Conservation (phyloP, 2,888 invertebrate species). For the Alloscopus bannaensis region DNA sequence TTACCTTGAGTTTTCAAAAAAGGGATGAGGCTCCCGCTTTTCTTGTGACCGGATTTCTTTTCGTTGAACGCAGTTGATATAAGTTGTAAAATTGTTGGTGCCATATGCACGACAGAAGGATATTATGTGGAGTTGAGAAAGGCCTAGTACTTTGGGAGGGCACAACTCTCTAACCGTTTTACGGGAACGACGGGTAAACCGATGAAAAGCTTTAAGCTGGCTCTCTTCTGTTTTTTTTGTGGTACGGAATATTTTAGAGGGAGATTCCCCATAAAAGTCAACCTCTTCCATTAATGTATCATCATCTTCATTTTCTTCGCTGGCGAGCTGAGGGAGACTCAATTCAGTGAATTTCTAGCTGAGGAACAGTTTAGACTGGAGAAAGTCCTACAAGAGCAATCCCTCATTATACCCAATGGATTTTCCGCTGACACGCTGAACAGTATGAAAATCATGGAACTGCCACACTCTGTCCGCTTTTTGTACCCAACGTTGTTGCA, state of each 20-base stretch:
- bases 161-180: not conserved
- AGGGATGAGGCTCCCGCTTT: not conserved
- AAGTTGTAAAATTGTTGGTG: slow-evolving; percentile 17
- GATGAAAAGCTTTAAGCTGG: not conserved
- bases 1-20: not conserved
- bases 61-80: not conserved
- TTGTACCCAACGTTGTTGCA: too few species aligned
- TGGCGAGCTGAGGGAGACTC: not conserved
- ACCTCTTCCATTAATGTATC: slow-evolving; percentile 4
- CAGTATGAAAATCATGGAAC: slow-evolving; percentile 19
- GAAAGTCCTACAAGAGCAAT: slow-evolving; percentile 16
- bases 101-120: not conserved
- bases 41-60: slow-evolving; percentile 19
- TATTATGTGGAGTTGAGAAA: not conserved
- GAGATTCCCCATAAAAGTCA: not conserved
- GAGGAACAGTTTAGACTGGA: not conserved
- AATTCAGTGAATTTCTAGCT: slow-evolving; percentile 15
- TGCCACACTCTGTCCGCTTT: too few species aligned
- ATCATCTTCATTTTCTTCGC: slow-evolving; percentile 1
- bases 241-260: not conserved
- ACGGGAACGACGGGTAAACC: not conserved
- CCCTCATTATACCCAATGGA: slow-evolving; percentile 37
- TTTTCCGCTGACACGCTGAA: slow-evolving; percentile 25
- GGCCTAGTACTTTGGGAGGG: not conserved
- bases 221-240: not conserved